phyloP scores from a whole-genome alignment of 2,797 vertebrate genomes.

The Sparus aurata region DNA sequence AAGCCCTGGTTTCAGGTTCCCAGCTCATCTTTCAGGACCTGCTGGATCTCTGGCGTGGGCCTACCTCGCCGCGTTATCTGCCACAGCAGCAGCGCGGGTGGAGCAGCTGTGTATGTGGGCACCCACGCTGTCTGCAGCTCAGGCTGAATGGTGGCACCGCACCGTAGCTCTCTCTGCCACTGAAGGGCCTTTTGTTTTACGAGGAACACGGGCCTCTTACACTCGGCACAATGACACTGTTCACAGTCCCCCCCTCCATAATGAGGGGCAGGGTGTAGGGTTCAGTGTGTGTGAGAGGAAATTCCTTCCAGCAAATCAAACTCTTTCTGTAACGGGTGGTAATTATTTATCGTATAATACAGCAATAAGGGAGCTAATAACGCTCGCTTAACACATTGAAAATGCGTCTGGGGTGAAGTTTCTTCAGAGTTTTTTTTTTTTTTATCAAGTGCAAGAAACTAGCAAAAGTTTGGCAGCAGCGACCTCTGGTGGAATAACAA shows the following conservation, averaged over 20 bases:
- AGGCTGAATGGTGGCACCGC: constrained; percentile 70
- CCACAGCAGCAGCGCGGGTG: constrained; percentile 61
- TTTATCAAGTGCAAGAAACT: not conserved
- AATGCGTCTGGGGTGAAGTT: not conserved
- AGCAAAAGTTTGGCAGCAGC: constrained; percentile 44
- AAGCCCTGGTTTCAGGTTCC: constrained; percentile 21
- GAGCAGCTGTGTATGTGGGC: constrained; percentile 57
- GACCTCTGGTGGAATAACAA: constrained; percentile 65
- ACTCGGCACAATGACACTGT: constrained; percentile 76
- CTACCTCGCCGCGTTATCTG: constrained; percentile 53
- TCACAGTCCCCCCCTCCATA: constrained; percentile 58
- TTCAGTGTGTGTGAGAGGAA: not conserved
- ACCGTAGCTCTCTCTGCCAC: constrained; percentile 57
- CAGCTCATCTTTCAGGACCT: constrained; percentile 37
- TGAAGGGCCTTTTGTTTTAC: constrained; percentile 78
- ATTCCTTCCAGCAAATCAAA: constrained; percentile 23
- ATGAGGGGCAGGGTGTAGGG: constrained; percentile 25
- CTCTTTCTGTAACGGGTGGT: constrained; percentile 12
- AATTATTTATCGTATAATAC: not conserved
- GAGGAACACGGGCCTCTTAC: constrained; percentile 73
- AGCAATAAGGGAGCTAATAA: not conserved
- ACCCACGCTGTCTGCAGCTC: constrained; percentile 53
- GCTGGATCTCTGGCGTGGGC: constrained; percentile 44
- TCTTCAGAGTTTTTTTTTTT: constrained; percentile 3
- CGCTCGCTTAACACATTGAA: not conserved